Percentiles rank a stretch among this genome's conserved stretches.
Conservation (phyloP, 2,888 invertebrate species). For the Phlogophora meticulosa region DNA sequence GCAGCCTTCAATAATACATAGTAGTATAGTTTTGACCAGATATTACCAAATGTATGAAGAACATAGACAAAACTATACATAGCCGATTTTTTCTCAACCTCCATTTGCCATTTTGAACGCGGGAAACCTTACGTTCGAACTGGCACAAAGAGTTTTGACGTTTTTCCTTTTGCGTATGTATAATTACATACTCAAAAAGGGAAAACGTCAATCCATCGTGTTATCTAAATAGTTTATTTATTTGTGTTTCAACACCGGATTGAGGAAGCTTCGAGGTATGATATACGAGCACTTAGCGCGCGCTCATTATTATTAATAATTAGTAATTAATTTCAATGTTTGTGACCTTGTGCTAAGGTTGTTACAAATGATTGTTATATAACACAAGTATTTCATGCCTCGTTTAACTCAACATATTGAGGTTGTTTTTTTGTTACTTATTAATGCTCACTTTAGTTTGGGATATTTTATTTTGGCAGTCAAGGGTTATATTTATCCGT, state of each 20-base stretch:
- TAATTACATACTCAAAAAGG: too few relatives aligned
- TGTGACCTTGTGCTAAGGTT: slow-evolving; percentile 54
- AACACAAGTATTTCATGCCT: slow-evolving; percentile 52
- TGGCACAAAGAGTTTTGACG: too few relatives aligned
- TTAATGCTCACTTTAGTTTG: slow-evolving; percentile 3
- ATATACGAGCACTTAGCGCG: slow-evolving; percentile 39
- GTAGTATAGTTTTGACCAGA: too few relatives aligned
- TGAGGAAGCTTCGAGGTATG: slow-evolving; percentile 50
- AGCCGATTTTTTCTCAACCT: too few relatives aligned
- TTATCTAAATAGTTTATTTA: slow-evolving; percentile 22
- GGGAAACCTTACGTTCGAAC: too few relatives aligned
- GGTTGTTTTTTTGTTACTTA: slow-evolving; percentile 31
- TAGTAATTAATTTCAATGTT: slow-evolving; percentile 51
- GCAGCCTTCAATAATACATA: too few relatives aligned
- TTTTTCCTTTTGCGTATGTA: too few relatives aligned
- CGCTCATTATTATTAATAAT: slow-evolving; percentile 50
- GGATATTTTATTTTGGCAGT: background rate
- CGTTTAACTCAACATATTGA: slow-evolving; percentile 53
- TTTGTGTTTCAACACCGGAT: slow-evolving; percentile 58
- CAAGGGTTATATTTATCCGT: too few relatives aligned
- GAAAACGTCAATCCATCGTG: slow-evolving; percentile 12
- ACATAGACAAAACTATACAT: too few relatives aligned
- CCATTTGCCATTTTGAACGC: too few relatives aligned
- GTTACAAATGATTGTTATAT: slow-evolving; percentile 55
- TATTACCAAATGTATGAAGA: too few relatives aligned